Conservation (phyloP, 2,113 vertebrate genomes). For the Lepisosteus oculatus region DNA sequence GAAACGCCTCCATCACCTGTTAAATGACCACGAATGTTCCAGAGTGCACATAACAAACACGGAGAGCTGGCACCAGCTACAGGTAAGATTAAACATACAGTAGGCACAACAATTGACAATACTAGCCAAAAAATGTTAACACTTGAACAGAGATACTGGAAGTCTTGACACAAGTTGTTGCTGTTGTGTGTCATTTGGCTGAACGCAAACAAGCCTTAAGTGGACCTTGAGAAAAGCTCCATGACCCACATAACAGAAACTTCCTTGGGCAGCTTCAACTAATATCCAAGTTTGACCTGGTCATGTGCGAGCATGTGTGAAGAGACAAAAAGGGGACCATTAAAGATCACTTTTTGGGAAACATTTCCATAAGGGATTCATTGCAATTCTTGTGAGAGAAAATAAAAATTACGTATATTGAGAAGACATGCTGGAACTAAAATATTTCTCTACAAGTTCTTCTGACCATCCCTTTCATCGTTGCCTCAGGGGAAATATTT, state of each 20-base stretch:
- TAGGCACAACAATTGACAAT: not conserved
- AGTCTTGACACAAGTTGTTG: too few species aligned
- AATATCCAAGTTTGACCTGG: not conserved
- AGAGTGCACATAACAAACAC: not conserved
- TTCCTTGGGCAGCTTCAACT: not conserved
- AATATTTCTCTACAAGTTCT: conserved; percentile 20
- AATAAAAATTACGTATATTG: conserved; percentile 15
- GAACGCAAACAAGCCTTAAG: conserved; percentile 8
- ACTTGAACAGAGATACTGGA: not conserved
- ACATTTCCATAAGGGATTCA: not conserved
- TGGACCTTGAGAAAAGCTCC: not conserved
- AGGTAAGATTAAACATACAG: too few species aligned
- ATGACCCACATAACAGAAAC: conserved; percentile 4
- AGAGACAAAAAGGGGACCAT: not conserved
- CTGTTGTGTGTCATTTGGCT: conserved; percentile 5
- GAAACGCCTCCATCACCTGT: not conserved
- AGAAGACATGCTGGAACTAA: conserved; percentile 13
- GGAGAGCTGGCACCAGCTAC: not conserved
- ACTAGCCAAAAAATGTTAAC: not conserved
- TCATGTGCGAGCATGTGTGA: not conserved
- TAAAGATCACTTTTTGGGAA: not conserved
- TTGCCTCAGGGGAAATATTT: conserved; percentile 19
- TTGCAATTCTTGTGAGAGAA: conserved; percentile 4
- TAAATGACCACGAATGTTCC: not conserved
- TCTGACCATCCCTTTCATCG: conserved; percentile 20